Evolutionary conservation across 2,888 invertebrate species (phyloP).

Genomic region (Latrodectus hesperus): DNA sequence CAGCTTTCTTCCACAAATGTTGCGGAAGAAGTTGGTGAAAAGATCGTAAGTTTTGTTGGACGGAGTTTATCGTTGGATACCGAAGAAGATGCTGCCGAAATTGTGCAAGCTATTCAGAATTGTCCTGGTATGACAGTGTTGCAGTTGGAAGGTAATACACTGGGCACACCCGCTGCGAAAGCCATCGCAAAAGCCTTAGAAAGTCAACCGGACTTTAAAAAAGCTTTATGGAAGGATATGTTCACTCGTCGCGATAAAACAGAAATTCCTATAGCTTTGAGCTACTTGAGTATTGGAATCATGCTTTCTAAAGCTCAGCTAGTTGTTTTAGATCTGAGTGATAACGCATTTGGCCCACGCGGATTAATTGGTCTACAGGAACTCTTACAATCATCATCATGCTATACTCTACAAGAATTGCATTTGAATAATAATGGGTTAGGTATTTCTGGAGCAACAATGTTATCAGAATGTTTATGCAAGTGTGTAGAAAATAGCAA

Average conservation of each 20-base stretch:
- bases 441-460: conserved; percentile 90
- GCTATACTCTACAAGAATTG: conserved; percentile 87
- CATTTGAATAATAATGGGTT: conserved; percentile 95
- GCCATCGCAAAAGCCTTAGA: conserved; percentile 87
- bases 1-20: conserved; percentile 73
- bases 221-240: conserved; percentile 95
- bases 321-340: conserved; percentile 91
- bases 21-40: conserved; percentile 65
- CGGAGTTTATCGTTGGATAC: conserved; percentile 85
- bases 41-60: conserved; percentile 88
- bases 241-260: conserved; percentile 96
- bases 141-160: conserved; percentile 92
- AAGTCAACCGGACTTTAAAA: conserved; percentile 83
- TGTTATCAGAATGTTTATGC: conserved; percentile 85
- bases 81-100: conserved; percentile 84
- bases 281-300: conserved; percentile 86
- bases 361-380: conserved; percentile 91
- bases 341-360: conserved; percentile 97
- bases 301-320: conserved; percentile 86
- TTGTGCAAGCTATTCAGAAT: conserved; percentile 84
- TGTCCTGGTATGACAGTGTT: conserved; percentile 83
- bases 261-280: conserved; percentile 93
- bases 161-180: conserved; percentile 91
- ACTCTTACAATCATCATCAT: conserved; percentile 87
- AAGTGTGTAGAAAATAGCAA: conserved; percentile 80